Evolutionary conservation across 2,113 vertebrate genomes (phyloP).

Genomic region (Salvelinus sp.): DNA sequence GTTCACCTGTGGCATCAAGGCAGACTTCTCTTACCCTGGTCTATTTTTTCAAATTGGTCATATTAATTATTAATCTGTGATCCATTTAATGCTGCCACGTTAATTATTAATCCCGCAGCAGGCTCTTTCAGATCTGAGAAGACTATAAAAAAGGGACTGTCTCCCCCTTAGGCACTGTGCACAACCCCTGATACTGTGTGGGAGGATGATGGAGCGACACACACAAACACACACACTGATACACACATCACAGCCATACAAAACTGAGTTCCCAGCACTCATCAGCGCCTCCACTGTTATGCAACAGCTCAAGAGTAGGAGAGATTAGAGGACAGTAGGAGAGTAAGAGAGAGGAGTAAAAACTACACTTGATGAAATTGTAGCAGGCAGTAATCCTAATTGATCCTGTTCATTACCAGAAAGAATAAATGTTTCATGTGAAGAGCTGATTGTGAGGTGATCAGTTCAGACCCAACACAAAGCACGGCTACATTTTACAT

Average conservation of each 20-base stretch:
- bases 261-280: conserved; percentile 16
- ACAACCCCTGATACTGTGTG: conserved; percentile 43
- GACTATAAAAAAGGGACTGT: conserved; percentile 48
- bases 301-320: conserved; percentile 35
- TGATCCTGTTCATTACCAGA: conserved; percentile 50
- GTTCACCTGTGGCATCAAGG: conserved; percentile 51
- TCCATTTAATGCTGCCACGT: conserved; percentile 65
- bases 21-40: conserved; percentile 48
- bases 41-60: conserved; percentile 63
- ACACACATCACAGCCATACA: neutral
- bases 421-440: conserved; percentile 45
- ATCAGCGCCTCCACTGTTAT: conserved; percentile 50
- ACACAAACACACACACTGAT: neutral
- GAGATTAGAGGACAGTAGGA: conserved; percentile 33
- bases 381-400: conserved; percentile 45
- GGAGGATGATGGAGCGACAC: conserved; percentile 42
- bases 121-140: conserved; percentile 60
- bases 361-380: conserved; percentile 53
- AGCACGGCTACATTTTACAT: conserved; percentile 63
- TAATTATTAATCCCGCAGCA: conserved; percentile 72
- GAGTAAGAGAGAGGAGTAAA: conserved; percentile 21
- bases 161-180: conserved; percentile 38
- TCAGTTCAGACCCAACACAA: conserved; percentile 59
- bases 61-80: conserved; percentile 71
- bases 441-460: conserved; percentile 46